Evolutionary conservation across 2,888 invertebrate genomes (phyloP), one percentile per base, ranked within the genome.

Genomic region (Hecatera dysodea): DNA sequence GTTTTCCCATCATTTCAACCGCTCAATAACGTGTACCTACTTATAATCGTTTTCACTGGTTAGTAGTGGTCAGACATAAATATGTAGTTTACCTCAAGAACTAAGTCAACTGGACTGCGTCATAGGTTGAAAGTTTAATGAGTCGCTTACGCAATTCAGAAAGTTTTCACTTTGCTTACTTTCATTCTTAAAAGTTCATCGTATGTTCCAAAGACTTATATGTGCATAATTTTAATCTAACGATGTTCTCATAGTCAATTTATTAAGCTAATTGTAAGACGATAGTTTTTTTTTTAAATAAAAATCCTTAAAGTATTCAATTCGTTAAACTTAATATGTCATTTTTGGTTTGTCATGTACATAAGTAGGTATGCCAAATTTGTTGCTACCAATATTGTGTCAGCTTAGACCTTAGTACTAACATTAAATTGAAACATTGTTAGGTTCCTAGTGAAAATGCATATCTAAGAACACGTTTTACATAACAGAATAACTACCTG

Each of bases 1-100:
- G 90, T 89, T 93, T 93, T 93, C 93, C 90, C 92, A 91, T 93
- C 90, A 91, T 90, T 91, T 91, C 88, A 89, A 89, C 86, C 81
- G 80, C 74, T 85, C 81, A 63, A 83, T 85, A 83, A 66, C 33
- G 33, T 68, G 50, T 67, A 67, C 67, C 33, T 55, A 63, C 56
- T 61, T 62, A 67, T 72, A 73, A 79, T 70, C 53, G 61, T 73
- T 81, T 73, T 79, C 69, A 73, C 78, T 73, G 66, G 53, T 63
- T 65, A 19, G n/a, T 67, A 73, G 75, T 71, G 66, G 53, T 63
- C 67, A 22, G 22, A 44, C 62, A 65, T 24, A 66, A 44, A n/a
- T n/a, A n/a, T n/a, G 29, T 29, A 8, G 7, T 68, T 68, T 63
- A 68, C 42, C 53, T 65, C 22, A 59, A 75, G 33, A 75, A 57